A percentile compares a stretch with the other conserved stretches of the same genome.
Evolutionary conservation across 2,113 vertebrate species (phyloP).

Genomic region (Albula goreensis): DNA sequence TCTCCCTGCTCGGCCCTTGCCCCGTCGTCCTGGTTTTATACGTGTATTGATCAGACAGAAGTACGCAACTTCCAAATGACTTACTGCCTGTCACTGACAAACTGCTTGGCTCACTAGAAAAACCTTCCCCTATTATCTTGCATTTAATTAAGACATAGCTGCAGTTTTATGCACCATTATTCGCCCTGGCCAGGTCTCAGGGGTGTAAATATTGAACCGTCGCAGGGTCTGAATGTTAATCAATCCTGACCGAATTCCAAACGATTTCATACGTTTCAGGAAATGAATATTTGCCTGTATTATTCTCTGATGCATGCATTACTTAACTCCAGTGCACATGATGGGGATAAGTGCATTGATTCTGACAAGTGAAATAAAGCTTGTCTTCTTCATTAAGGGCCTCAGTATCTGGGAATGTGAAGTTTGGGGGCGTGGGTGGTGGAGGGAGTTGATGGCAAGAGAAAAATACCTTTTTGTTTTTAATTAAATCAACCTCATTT

Average conservation of each 20-base stretch:
- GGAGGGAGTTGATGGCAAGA: constrained; percentile 9
- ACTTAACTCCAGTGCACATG: constrained; percentile 48
- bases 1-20: constrained; percentile 6
- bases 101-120: constrained; percentile 65
- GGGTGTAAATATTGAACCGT: constrained; percentile 80
- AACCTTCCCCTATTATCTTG: constrained; percentile 72
- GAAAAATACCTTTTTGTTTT: constrained; percentile 27
- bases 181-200: constrained; percentile 72
- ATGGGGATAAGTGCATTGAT: constrained; percentile 63
- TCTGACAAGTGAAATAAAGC: constrained; percentile 57
- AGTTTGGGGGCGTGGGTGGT: constrained; percentile 15
- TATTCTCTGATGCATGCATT: constrained; percentile 49
- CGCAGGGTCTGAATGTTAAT: constrained; percentile 75
- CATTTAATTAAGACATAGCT: constrained; percentile 84
- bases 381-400: constrained; percentile 70
- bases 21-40: constrained; percentile 61
- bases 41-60: constrained; percentile 79
- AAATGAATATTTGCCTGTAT: constrained; percentile 70
- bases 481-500: constrained; percentile 57
- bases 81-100: constrained; percentile 72
- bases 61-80: constrained; percentile 73
- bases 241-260: constrained; percentile 75
- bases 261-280: constrained; percentile 78
- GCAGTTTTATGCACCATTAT: constrained; percentile 75
- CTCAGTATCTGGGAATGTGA: constrained; percentile 58